A percentile compares a stretch with the other conserved stretches of the same genome.
Conservation (phyloP, 1,140 invertebrate species). For the Limonius californicus region DNA sequence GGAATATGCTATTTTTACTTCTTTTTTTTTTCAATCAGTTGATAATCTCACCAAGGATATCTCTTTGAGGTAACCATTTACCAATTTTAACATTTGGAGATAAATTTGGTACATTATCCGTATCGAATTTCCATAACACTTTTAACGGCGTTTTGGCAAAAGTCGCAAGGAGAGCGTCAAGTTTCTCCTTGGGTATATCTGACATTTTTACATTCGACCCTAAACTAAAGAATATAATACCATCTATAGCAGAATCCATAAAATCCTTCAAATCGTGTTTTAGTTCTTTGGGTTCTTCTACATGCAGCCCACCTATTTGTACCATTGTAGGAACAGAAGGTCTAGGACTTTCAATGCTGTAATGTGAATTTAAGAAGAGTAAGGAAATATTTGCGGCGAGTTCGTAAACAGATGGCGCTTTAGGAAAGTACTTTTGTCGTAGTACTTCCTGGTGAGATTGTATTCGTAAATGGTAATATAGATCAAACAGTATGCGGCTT, state of each 20-base stretch:
- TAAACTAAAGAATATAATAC: slow-evolving; percentile 59
- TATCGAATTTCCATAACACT: slow-evolving; percentile 36
- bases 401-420: slow-evolving; percentile 12
- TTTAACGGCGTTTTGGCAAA: slow-evolving; percentile 27
- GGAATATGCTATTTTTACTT: not conserved
- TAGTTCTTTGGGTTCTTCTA: slow-evolving; percentile 35
- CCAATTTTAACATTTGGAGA: slow-evolving; percentile 58
- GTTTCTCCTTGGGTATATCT: slow-evolving; percentile 48
- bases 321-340: slow-evolving; percentile 49
- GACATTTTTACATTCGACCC: slow-evolving; percentile 54
- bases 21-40: too few species aligned
- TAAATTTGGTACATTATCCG: slow-evolving; percentile 44
- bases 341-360: slow-evolving; percentile 31
- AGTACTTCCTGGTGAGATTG: not conserved
- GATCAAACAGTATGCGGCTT: not conserved
- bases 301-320: slow-evolving; percentile 43
- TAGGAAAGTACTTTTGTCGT: slow-evolving; percentile 15
- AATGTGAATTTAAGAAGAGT: slow-evolving; percentile 24
- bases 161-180: slow-evolving; percentile 23
- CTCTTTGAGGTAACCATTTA: slow-evolving; percentile 62
- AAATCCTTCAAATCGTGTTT: slow-evolving; percentile 47
- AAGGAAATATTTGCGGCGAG: slow-evolving; percentile 19
- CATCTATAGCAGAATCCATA: slow-evolving; percentile 51
- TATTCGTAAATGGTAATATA: not conserved
- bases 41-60: slow-evolving; percentile 51